Evolutionary conservation across 2,888 invertebrate genomes (phyloP), one percentile per base, ranked within the genome.

Genomic region (Caenorhabditis becei): DNA sequence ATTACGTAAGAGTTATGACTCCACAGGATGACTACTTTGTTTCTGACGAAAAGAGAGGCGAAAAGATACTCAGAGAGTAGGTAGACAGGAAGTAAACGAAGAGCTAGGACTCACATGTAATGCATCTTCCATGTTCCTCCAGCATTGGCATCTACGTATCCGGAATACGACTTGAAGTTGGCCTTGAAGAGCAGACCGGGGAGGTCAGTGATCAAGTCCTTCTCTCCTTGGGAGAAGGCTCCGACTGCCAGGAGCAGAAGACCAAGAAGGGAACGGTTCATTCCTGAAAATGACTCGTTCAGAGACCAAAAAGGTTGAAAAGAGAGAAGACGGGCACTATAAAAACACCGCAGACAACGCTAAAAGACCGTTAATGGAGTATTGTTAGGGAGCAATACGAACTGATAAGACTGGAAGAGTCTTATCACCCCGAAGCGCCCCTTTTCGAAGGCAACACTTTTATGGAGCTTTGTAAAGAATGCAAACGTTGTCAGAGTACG

Each of bases 51-150:
- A 54, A 26, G 56, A 63, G 18, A 32, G 58, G 51, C 58, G 51
- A 54, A 37, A 28, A 62, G 58, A 14, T 14, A 14, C 58, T 20
- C 18, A 62, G 23, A 65, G 20, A 56, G 26, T 47, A 20, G 44
- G 11, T 41, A 14, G 11, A 2, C 14, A 41, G 8, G 11, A 41
- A 41, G 41, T 14, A 41, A 14, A 2, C 28, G n/a, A n/a, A n/a
- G n/a, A n/a, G n/a, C n/a, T n/a, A n/a, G n/a, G n/a, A 75, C 85
- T 83, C 80, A 92, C 92, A 92, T 92, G 86, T 92, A 92, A 82
- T 92, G 92, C 53, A 92, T 89, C 41, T 88, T 85, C 85, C 90
- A 91, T 18, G 88, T 90, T 37, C 89, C 90, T 7, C 89, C 85
- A 11, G 88, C 88, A 23, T 89, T 89, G 23, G 91, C 92, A 56